These are phyloP conservation scores for Parazoanthus swiftii DNA, from an alignment of 92 coral and sea anemone species.

Conservation along the genomic window DNA sequence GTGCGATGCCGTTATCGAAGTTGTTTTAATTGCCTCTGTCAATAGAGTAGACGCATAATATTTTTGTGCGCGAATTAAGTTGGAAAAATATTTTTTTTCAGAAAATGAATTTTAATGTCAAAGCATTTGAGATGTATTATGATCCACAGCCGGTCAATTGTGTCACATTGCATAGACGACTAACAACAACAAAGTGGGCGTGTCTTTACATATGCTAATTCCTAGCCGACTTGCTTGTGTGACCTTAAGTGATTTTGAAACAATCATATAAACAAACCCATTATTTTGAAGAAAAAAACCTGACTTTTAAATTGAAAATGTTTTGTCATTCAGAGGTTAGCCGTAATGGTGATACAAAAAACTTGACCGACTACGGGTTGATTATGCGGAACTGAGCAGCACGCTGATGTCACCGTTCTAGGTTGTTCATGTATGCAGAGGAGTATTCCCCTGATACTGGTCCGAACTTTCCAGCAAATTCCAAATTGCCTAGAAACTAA, in stretches of 20 bases:
- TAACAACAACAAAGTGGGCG: slow-evolving; percentile 10
- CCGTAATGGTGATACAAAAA: background rate
- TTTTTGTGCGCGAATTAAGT: background rate
- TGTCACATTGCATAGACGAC: background rate
- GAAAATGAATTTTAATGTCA: background rate
- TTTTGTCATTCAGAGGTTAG: background rate
- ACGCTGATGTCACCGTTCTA: background rate
- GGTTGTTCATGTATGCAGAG: background rate
- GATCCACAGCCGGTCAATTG: background rate
- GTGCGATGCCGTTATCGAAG: too few relatives aligned
- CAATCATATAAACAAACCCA: background rate
- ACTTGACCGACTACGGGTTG: too few relatives aligned
- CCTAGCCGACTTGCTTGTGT: background rate
- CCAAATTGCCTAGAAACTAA: slow-evolving; percentile 18
- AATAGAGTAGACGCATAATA: background rate
- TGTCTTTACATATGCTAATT: slow-evolving; percentile 17
- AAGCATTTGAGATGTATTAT: background rate
- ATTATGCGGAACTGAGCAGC: background rate
- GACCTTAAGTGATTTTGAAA: background rate
- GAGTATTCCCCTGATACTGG: slow-evolving; percentile 33
- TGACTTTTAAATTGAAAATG: background rate
- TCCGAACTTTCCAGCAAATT: slow-evolving; percentile 26
- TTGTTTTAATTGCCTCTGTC: background rate
- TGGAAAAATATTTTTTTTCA: background rate
- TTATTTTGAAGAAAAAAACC: background rate